These are phyloP conservation scores for Montipora sp. DNA, from an alignment of 64 coral and sea anemone species.

Conservation along the genomic window DNA sequence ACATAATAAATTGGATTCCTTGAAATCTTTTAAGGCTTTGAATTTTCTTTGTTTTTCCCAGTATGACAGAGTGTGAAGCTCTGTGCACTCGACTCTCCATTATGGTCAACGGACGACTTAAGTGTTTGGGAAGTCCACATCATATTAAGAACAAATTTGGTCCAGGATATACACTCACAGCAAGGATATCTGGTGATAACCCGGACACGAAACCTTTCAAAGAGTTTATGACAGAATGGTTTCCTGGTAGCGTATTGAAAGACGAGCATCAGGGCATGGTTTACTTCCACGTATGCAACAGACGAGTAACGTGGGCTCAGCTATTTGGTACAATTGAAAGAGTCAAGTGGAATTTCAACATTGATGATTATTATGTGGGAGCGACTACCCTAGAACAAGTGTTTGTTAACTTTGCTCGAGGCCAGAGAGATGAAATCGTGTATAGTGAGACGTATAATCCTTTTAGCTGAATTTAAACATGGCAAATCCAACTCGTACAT, in stretches of 20 bases:
- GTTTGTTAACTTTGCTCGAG: slow-evolving; percentile 92
- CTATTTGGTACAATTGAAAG: slow-evolving; percentile 86
- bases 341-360: slow-evolving; percentile 56
- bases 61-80: slow-evolving; percentile 97
- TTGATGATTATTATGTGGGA: slow-evolving; percentile 91
- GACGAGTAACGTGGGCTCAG: slow-evolving; percentile 75
- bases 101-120: slow-evolving; percentile 97
- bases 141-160: slow-evolving; percentile 97
- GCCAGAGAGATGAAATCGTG: slow-evolving; percentile 58
- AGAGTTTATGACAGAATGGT: slow-evolving; percentile 76
- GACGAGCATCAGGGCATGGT: slow-evolving; percentile 95
- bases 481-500: no score
- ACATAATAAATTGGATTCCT: no score
- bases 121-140: slow-evolving; percentile 92
- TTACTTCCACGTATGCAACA: slow-evolving; percentile 86
- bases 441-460: background rate
- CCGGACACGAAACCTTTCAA: slow-evolving; percentile 70
- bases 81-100: slow-evolving; percentile 91
- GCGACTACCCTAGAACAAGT: slow-evolving; percentile 93
- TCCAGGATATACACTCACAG: slow-evolving; percentile 84
- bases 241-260: slow-evolving; percentile 87
- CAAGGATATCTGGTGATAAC: slow-evolving; percentile 45
- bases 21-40: no score
- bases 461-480: no score
- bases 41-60: background rate